Conservation (phyloP, 2,113 vertebrate species). For the Ceyx melanurus region DNA sequence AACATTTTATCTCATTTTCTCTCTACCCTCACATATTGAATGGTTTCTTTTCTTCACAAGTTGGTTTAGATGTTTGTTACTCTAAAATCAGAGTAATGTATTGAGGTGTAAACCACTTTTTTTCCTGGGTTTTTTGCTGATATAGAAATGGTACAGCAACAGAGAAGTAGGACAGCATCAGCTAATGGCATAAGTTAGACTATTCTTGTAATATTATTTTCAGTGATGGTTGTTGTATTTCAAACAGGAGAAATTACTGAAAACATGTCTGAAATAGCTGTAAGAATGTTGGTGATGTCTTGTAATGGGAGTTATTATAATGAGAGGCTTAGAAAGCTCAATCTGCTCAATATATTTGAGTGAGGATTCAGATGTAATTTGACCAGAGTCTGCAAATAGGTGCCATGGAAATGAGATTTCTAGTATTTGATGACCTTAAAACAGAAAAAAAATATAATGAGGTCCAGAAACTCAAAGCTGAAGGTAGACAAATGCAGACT, state of each 20-base stretch:
- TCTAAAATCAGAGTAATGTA: neutral
- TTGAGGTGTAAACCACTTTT: neutral
- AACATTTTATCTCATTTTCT: neutral
- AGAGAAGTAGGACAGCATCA: neutral
- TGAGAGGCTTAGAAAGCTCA: neutral
- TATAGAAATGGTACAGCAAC: neutral
- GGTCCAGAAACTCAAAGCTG: neutral
- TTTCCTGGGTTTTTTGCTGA: neutral
- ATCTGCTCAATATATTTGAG: neutral
- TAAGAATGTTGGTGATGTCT: neutral
- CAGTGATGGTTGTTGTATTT: neutral
- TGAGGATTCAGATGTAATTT: constrained; percentile 24
- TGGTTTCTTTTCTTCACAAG: neutral
- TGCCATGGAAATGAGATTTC: constrained; percentile 4
- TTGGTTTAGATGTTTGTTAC: neutral
- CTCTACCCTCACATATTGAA: neutral
- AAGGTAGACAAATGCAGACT: neutral
- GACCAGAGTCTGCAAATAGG: neutral
- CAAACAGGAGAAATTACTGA: neutral
- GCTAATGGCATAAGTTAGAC: neutral
- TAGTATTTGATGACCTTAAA: neutral
- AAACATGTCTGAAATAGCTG: neutral
- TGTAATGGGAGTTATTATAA: neutral
- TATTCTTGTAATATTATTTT: neutral
- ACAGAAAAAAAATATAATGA: neutral